A percentile compares a stretch with the other conserved stretches of the same genome.
Evolutionary conservation across 2,797 vertebrate genomes (phyloP).

Genomic region (Heteromormyrus szaboi): DNA sequence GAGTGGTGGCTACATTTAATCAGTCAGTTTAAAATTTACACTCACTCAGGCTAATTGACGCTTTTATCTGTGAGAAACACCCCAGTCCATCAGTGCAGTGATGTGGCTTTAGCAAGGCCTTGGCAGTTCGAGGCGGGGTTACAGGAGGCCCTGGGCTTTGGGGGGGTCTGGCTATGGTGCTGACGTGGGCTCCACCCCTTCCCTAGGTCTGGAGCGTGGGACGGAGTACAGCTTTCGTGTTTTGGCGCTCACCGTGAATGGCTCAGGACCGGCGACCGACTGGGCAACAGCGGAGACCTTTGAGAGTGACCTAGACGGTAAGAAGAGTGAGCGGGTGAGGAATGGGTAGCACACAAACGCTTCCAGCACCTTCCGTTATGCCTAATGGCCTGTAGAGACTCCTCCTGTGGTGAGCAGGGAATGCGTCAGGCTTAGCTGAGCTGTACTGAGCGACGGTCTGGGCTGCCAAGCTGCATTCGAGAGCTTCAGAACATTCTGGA

Average conservation of each 20-base stretch:
- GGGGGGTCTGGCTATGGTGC: neutral
- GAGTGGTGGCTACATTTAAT: neutral
- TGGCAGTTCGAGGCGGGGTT: neutral
- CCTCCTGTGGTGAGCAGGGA: neutral
- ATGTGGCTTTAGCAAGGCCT: neutral
- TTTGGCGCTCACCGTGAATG: constrained; percentile 82
- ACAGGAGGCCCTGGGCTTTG: neutral
- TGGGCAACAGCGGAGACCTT: constrained; percentile 88
- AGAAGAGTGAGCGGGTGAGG: constrained; percentile 24
- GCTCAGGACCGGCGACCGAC: constrained; percentile 83
- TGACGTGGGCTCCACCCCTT: neutral
- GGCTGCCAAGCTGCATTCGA: neutral
- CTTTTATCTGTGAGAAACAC: neutral
- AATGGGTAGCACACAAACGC: neutral
- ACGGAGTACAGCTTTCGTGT: constrained; percentile 90
- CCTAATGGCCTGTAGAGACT: neutral
- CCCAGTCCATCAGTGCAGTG: neutral
- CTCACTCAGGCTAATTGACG: neutral
- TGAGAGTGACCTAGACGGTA: constrained; percentile 95
- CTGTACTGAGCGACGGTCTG: neutral
- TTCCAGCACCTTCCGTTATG: neutral
- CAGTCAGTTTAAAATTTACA: neutral
- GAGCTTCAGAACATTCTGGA: neutral
- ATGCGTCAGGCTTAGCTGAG: neutral
- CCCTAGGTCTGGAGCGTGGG: constrained; percentile 80